Percentiles rank a stretch among this genome's conserved stretches.
phyloP scores from a whole-genome alignment of 2,888 invertebrate species.

The Stenoptilia bipunctidactyla region DNA sequence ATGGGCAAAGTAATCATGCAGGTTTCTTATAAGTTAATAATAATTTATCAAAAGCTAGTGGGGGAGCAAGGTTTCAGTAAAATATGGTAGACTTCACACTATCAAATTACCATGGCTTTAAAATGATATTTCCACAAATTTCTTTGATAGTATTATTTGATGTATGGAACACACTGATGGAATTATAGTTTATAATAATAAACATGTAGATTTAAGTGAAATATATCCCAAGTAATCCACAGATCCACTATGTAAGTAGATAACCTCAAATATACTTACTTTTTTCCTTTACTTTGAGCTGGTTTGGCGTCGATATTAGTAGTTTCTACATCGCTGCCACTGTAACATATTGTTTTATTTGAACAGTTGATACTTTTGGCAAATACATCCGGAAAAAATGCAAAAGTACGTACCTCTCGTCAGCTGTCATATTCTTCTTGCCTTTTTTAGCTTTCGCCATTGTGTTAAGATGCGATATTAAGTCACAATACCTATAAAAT shows the following conservation, averaged over 20 bases:
- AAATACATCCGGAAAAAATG: slow-evolving; percentile 24
- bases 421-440: slow-evolving; percentile 81
- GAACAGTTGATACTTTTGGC: slow-evolving; percentile 16
- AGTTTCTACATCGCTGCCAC: slow-evolving; percentile 74
- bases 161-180: too few relatives aligned
- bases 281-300: slow-evolving; percentile 45
- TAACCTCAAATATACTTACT: slow-evolving; percentile 35
- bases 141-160: too few relatives aligned
- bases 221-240: too few relatives aligned
- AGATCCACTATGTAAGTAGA: slow-evolving; percentile 3
- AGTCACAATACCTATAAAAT: slow-evolving; percentile 53
- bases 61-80: too few relatives aligned
- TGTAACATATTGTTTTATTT: slow-evolving; percentile 38
- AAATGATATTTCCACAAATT: too few relatives aligned
- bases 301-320: slow-evolving; percentile 54
- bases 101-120: too few relatives aligned
- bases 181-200: too few relatives aligned
- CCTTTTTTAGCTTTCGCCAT: slow-evolving; percentile 89
- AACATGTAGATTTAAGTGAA: too few relatives aligned
- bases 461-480: slow-evolving; percentile 35
- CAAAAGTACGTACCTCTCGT: slow-evolving; percentile 75
- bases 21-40: too few relatives aligned
- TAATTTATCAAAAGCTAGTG: too few relatives aligned
- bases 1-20: too few relatives aligned
- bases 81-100: too few relatives aligned